These are phyloP conservation scores for Microctenopoma steveboyesi DNA, from an alignment of 2,797 vertebrate genomes.

Conservation along the genomic window DNA sequence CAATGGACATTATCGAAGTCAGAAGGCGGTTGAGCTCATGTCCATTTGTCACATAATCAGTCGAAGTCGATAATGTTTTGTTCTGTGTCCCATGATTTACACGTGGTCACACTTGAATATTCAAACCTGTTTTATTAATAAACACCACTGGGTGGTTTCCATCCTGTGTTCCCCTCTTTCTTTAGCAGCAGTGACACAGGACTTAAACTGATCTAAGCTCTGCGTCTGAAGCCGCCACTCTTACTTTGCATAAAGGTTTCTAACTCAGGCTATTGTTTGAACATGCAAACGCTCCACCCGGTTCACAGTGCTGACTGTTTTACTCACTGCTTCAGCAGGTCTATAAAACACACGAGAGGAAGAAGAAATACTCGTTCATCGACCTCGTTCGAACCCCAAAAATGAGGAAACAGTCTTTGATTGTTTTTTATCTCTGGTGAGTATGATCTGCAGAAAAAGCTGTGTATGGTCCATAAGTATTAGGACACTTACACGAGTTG, in stretches of 20 bases:
- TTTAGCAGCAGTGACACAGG: not conserved
- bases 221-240: not conserved
- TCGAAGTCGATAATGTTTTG: too few species aligned
- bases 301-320: not conserved
- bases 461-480: too few species aligned
- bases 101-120: not conserved
- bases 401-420: slow-evolving; percentile 78
- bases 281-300: slow-evolving; percentile 43
- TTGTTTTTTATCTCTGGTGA: slow-evolving; percentile 81
- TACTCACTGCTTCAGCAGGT: slow-evolving; percentile 46
- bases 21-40: too few species aligned
- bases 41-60: too few species aligned
- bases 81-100: too few species aligned
- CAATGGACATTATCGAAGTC: too few species aligned
- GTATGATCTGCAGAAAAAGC: slow-evolving; percentile 13
- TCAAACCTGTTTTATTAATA: not conserved
- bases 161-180: not conserved
- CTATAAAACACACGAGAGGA: slow-evolving; percentile 35
- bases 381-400: slow-evolving; percentile 78
- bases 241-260: slow-evolving; percentile 40
- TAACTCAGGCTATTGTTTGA: slow-evolving; percentile 23
- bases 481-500: too few species aligned
- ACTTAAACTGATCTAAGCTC: not conserved
- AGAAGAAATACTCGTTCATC: slow-evolving; percentile 61
- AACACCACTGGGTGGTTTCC: not conserved